Base-by-base conservation (phyloP, 2,888 invertebrate genomes). In the Rugalucina vietnamica region DNA sequence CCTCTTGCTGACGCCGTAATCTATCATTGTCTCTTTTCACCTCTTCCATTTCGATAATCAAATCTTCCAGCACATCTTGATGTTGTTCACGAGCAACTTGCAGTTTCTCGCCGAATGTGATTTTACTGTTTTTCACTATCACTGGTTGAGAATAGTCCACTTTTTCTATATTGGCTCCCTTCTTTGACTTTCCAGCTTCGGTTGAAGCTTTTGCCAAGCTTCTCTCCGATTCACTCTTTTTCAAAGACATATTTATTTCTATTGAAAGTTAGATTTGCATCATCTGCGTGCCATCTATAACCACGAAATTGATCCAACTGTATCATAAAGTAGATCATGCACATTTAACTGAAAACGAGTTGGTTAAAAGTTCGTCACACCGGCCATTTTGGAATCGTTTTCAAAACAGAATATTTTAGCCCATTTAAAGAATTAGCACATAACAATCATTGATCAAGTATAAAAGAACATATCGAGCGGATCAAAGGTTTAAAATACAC, bases 61-160 rank as follows among this genome's bases (percentile, higher is more conserved):
- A 74, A 54, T 88, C 88, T 29, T 88, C 88, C 18, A 88, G 37
- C n/a, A 75, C 77, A 34, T 86, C 88, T 54, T 84, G 84, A 50
- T 88, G 86, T 43, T 84, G 77, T 10, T 78, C 82, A 69, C 82
- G 84, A 24, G 83, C 88, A 29, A 77, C 36, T 50, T 70, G 81
- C 5, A 88, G 69, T 49, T 88, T 88, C 74, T 88, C 88, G 43
- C 84, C 86, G 69, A 88, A 86, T n/a, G 79, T 69, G 1, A 86
- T 84, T 77, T 88, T 88, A 49, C 84, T 86, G 82, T 86, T 88
- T 70, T 86, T 86, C 32, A 86, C 73, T 43, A 88, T 82, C 0
- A 88, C 57, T 8, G 88, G 88, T 32, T 88, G 87, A 0, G 87
- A 75, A 49, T 87, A 87, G 69, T 87, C 87, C 21, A 85, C 85